Conservation (phyloP, 2,113 vertebrate genomes). For the Caranx melampygus region DNA sequence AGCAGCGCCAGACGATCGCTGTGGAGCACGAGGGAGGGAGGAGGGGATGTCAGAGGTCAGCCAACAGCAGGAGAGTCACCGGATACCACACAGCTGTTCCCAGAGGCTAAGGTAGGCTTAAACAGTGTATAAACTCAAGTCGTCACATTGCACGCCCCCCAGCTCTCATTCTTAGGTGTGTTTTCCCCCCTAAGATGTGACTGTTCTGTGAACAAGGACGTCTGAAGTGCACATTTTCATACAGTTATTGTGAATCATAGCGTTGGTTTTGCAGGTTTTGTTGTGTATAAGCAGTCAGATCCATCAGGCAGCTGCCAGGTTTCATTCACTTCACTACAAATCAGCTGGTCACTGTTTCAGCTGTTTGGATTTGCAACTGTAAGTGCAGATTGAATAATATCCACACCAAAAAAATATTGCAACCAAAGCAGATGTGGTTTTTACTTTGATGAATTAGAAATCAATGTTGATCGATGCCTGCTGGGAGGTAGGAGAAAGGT, state of each 20-base stretch:
- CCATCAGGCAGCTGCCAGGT: background rate
- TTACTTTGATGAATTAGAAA: background rate
- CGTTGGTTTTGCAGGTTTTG: background rate
- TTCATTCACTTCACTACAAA: background rate
- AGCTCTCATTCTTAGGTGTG: background rate
- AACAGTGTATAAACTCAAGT: slow-evolving; percentile 34
- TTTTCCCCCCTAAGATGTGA: background rate
- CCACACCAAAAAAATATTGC: background rate
- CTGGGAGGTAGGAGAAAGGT: background rate
- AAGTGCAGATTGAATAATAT: background rate
- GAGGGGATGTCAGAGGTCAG: slow-evolving; percentile 55
- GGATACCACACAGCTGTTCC: slow-evolving; percentile 70
- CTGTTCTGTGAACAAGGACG: background rate
- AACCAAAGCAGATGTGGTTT: background rate
- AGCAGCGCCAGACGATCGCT: slow-evolving; percentile 97
- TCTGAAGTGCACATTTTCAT: background rate
- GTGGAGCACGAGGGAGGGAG: slow-evolving; percentile 12
- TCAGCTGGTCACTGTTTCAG: no score
- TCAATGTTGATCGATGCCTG: background rate
- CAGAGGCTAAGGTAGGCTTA: slow-evolving; percentile 61
- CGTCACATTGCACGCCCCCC: slow-evolving; percentile 23
- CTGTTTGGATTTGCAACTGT: no score
- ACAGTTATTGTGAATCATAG: background rate
- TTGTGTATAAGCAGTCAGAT: background rate
- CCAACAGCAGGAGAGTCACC: slow-evolving; percentile 60